A percentile compares a stretch with the other conserved stretches of the same genome.
Conservation (phyloP, 2,797 vertebrate genomes). For the Pelobates cultripes region DNA sequence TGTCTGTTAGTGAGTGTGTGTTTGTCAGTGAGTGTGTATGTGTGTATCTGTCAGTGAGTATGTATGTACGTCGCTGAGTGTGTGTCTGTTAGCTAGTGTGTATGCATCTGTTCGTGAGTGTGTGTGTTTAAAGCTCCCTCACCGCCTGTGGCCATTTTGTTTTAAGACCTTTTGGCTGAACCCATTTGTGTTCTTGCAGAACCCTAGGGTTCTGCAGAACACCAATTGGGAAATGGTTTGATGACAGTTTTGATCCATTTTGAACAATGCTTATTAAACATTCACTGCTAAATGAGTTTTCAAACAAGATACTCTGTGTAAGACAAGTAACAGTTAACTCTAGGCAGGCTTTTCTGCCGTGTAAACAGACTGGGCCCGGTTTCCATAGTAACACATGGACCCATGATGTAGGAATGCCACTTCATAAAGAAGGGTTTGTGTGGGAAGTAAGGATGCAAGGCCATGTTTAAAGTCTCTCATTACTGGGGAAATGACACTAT, state of each 20-base stretch:
- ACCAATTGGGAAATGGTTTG: background rate
- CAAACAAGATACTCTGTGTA: slow-evolving; percentile 1
- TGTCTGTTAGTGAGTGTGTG: no score
- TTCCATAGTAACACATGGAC: slow-evolving; percentile 34
- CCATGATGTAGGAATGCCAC: slow-evolving; percentile 44
- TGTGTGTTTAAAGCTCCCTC: no score
- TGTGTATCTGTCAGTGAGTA: no score
- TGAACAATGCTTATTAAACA: background rate
- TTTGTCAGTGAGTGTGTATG: no score
- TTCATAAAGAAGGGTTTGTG: slow-evolving; percentile 50
- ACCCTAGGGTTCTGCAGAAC: no score
- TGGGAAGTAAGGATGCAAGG: slow-evolving; percentile 34
- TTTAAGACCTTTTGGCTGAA: no score
- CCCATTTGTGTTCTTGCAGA: no score
- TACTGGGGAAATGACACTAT: slow-evolving; percentile 3
- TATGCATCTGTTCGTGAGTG: no score
- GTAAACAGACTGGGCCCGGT: slow-evolving; percentile 41
- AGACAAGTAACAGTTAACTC: slow-evolving; percentile 40
- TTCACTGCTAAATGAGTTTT: slow-evolving; percentile 28
- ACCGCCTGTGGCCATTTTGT: no score
- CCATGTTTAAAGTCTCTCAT: slow-evolving; percentile 26
- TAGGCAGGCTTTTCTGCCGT: slow-evolving; percentile 34
- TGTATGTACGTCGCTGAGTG: no score
- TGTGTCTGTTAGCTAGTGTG: no score
- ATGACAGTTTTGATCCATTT: background rate